phyloP scores from a whole-genome alignment of 2,888 invertebrate species.

The Rhamnusium bicolor region DNA sequence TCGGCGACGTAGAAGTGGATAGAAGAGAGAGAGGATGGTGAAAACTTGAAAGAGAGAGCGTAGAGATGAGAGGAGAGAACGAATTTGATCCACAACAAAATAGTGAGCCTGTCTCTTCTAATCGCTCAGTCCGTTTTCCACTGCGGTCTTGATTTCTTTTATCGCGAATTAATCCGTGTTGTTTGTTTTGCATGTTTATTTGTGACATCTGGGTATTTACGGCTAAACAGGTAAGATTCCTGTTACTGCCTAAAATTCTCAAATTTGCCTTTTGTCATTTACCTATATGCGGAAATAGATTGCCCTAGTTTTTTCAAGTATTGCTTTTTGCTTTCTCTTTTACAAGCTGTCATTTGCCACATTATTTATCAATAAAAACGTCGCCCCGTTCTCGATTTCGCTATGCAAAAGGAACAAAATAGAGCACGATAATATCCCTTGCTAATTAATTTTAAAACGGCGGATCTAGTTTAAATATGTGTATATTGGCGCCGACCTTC shows the following conservation, averaged over 20 bases:
- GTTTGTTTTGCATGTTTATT: conserved; percentile 67
- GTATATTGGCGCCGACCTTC: conserved; percentile 61
- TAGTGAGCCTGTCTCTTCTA: conserved; percentile 72
- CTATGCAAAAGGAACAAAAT: neutral
- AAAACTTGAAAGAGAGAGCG: conserved; percentile 71
- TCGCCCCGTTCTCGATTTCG: neutral
- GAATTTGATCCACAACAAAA: conserved; percentile 74
- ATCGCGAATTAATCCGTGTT: conserved; percentile 62
- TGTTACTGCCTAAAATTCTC: conserved; percentile 61
- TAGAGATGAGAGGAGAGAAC: conserved; percentile 71
- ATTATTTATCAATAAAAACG: neutral
- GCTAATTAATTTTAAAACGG: conserved; percentile 7
- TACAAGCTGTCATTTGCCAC: conserved; percentile 18
- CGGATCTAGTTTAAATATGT: conserved; percentile 51
- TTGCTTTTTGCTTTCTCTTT: conserved; percentile 38
- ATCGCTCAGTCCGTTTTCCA: conserved; percentile 71
- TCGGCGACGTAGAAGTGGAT: conserved; percentile 68
- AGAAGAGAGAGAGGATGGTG: conserved; percentile 71
- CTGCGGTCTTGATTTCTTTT: conserved; percentile 68
- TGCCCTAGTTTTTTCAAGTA: conserved; percentile 28
- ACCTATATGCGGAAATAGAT: conserved; percentile 24
- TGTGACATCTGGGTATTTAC: conserved; percentile 63
- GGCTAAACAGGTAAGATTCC: conserved; percentile 69
- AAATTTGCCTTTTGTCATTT: conserved; percentile 29
- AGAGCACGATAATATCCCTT: neutral